These are phyloP conservation scores for Hymenopus coronatus DNA, from an alignment of 2,888 invertebrate genomes.

Conservation along the genomic window DNA sequence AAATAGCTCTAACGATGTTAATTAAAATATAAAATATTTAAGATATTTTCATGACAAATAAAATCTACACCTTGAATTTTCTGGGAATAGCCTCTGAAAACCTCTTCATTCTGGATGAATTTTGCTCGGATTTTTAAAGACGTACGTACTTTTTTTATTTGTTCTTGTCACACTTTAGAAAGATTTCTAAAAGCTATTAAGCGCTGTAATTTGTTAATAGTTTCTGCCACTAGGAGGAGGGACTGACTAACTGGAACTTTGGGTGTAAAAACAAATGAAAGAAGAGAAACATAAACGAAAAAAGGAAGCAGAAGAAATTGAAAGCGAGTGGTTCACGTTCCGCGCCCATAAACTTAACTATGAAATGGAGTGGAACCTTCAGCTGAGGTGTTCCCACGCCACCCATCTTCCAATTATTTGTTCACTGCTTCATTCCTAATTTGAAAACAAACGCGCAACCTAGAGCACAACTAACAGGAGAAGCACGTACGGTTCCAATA, in stretches of 20 bases:
- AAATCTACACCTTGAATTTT: no score
- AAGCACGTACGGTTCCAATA: neutral
- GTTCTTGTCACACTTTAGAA: neutral
- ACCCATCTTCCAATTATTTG: neutral
- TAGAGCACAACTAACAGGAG: neutral
- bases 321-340: neutral
- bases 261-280: neutral
- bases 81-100: no score
- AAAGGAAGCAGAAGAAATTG: neutral
- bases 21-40: no score
- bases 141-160: no score
- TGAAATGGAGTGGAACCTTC: constrained; percentile 1
- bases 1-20: no score
- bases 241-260: neutral
- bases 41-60: no score
- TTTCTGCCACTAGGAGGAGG: neutral
- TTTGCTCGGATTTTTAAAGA: no score
- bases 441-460: neutral
- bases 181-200: neutral
- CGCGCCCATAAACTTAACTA: constrained; percentile 1
- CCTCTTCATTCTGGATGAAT: no score
- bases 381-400: neutral
- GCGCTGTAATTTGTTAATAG: neutral
- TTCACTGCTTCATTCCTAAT: neutral
- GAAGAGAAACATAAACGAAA: neutral